Evolutionary conservation across 2,888 invertebrate genomes (phyloP).

Genomic region (Pandemis heparana): DNA sequence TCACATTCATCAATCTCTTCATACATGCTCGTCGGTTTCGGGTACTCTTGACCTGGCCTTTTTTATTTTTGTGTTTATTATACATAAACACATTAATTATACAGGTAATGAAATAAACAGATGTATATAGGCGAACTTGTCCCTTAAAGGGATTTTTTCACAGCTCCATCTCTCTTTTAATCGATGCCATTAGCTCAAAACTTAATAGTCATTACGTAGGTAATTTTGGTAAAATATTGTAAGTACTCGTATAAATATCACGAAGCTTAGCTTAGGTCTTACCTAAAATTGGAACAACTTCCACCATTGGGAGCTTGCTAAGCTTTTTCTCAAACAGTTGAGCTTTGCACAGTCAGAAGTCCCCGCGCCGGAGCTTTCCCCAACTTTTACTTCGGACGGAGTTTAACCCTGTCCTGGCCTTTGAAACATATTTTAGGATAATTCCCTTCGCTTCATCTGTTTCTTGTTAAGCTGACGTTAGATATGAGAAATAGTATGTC

Average conservation of each 20-base stretch:
- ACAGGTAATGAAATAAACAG: too few relatives aligned
- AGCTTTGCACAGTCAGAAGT: slow-evolving; percentile 11
- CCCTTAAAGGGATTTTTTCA: too few relatives aligned
- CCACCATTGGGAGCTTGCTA: slow-evolving; percentile 6
- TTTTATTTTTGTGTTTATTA: too few relatives aligned
- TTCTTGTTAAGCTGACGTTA: not conserved
- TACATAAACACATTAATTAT: too few relatives aligned
- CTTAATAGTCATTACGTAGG: too few relatives aligned
- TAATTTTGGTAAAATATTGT: not conserved
- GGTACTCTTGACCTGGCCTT: too few relatives aligned
- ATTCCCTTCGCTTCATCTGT: not conserved
- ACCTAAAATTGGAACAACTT: slow-evolving; percentile 9
- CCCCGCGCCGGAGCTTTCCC: not conserved
- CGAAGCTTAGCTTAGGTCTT: not conserved
- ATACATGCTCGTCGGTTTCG: too few relatives aligned
- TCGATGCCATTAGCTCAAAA: too few relatives aligned
- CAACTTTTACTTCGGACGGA: slow-evolving; percentile 1
- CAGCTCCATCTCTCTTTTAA: too few relatives aligned
- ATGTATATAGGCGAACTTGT: too few relatives aligned
- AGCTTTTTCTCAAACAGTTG: slow-evolving; percentile 11
- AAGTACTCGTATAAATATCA: not conserved
- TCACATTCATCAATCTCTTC: too few relatives aligned
- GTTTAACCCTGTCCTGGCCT: not conserved
- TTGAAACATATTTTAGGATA: slow-evolving; percentile 10
- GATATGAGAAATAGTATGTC: not conserved